Conservation (phyloP, 2,888 invertebrate species). For the Tetragonisca angustula region DNA sequence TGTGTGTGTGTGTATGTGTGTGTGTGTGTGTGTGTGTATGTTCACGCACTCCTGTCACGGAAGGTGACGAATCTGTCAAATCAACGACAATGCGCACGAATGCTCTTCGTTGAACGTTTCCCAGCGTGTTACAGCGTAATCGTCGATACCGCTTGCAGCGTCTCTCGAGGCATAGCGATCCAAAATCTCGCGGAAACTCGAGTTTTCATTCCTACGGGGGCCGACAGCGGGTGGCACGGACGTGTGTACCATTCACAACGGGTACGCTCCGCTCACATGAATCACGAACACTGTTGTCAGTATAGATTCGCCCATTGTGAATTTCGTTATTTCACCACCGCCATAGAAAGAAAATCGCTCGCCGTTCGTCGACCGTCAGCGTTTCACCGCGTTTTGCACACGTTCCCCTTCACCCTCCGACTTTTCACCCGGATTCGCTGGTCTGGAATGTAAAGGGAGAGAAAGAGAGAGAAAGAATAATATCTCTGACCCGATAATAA, state of each 20-base stretch:
- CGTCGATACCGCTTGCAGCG: constrained; percentile 29
- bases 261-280: constrained; percentile 52
- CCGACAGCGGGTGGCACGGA: too few species aligned
- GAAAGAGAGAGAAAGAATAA: neutral
- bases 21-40: too few species aligned
- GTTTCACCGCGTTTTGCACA: neutral
- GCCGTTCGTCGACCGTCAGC: too few species aligned
- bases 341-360: neutral
- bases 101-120: neutral
- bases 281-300: constrained; percentile 48
- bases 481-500: neutral
- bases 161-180: constrained; percentile 57
- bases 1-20: too few species aligned
- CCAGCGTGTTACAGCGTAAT: constrained; percentile 36
- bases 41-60: constrained; percentile 56
- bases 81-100: constrained; percentile 20
- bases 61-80: constrained; percentile 42
- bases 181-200: constrained; percentile 29
- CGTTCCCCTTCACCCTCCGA: constrained; percentile 3
- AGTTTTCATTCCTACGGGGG: constrained; percentile 46
- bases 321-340: constrained; percentile 20
- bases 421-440: constrained; percentile 8
- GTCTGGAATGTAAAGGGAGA: too few species aligned
- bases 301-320: constrained; percentile 33
- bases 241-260: constrained; percentile 46